Evolutionary conservation across 2,797 vertebrate genomes (phyloP).

Genomic region (Poecilia velifera): DNA sequence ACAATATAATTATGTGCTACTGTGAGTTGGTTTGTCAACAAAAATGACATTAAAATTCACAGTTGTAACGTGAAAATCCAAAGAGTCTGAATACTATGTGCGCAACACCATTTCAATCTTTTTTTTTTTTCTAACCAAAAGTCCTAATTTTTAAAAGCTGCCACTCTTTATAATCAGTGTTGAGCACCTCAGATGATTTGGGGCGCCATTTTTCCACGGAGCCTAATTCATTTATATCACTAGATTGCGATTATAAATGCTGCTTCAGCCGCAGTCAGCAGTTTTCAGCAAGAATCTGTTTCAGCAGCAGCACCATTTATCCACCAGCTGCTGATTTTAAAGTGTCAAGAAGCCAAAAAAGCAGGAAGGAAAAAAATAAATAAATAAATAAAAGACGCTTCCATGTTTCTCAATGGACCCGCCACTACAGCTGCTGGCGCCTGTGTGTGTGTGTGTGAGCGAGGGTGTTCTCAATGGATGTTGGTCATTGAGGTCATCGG

Average conservation of each 20-base stretch:
- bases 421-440: constrained; percentile 33
- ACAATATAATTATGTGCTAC: background rate
- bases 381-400: background rate
- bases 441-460: constrained; percentile 30
- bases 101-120: constrained; percentile 26
- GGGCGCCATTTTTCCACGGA: background rate
- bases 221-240: background rate
- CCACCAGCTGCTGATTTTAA: background rate
- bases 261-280: constrained; percentile 2
- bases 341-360: background rate
- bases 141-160: background rate
- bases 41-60: background rate
- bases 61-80: background rate
- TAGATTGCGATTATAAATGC: background rate
- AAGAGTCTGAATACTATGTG: background rate
- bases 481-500: constrained; percentile 70
- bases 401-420: constrained; percentile 60
- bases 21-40: background rate
- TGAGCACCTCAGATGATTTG: background rate
- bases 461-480: constrained; percentile 64
- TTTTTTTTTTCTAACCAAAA: background rate
- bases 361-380: background rate
- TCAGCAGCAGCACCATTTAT: background rate
- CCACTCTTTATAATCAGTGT: background rate
- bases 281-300: background rate